These are phyloP conservation scores for Pegea sp. DNA, from an alignment of 23 tunicate species.

Conservation along the genomic window DNA sequence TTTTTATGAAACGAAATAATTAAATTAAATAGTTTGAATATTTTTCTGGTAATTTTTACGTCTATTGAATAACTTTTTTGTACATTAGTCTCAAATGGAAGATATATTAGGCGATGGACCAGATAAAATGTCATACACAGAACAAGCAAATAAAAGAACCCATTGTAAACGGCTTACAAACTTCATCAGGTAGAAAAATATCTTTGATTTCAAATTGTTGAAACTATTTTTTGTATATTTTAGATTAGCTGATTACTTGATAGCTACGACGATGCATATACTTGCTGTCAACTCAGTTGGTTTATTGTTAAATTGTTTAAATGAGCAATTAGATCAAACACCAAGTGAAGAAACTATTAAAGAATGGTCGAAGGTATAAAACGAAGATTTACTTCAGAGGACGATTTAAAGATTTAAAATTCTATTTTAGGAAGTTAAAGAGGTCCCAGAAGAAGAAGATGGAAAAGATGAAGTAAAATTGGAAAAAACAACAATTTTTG, in stretches of 20 bases:
- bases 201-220: not conserved
- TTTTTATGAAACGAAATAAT: not conserved
- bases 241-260: constrained; percentile 67
- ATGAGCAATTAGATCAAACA: constrained; percentile 58
- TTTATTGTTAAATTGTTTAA: constrained; percentile 47
- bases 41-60: not conserved
- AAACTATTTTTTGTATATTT: not conserved
- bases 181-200: constrained; percentile 89
- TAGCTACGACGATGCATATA: constrained; percentile 91
- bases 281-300: constrained; percentile 84
- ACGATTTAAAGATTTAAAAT: too few species aligned
- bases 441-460: too few species aligned
- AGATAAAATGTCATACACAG: constrained; percentile 99
- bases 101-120: constrained; percentile 95
- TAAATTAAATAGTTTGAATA: not conserved
- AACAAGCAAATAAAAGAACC: constrained; percentile 92
- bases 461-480: too few species aligned
- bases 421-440: too few species aligned
- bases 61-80: too few species aligned
- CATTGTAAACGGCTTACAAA: constrained; percentile 79
- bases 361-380: constrained; percentile 46
- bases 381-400: too few species aligned
- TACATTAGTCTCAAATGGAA: constrained; percentile 48
- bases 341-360: constrained; percentile 44
- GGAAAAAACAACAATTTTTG: too few species aligned